A percentile compares a stretch with the other conserved stretches of the same genome.
phyloP scores from a whole-genome alignment of 2,888 invertebrate genomes.

The Dryocosmus kuriphilus region DNA sequence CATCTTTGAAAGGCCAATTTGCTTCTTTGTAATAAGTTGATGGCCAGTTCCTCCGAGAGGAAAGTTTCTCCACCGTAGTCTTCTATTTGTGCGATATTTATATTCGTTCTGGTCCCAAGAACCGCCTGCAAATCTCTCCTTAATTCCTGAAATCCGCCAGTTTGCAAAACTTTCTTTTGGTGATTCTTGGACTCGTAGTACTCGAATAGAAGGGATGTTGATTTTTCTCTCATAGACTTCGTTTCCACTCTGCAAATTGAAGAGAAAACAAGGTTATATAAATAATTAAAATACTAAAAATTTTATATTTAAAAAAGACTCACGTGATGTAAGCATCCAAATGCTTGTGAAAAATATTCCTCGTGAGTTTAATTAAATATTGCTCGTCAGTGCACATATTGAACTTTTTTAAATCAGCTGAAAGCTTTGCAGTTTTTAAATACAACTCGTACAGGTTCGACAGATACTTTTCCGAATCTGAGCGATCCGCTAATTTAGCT shows the following conservation, averaged over 20 bases:
- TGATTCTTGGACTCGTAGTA: slow-evolving; percentile 97
- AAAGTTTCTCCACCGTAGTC: slow-evolving; percentile 98
- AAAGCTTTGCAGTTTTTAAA: slow-evolving; percentile 89
- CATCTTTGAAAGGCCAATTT: slow-evolving; percentile 94
- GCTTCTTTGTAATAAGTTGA: slow-evolving; percentile 92
- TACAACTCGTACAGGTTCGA: slow-evolving; percentile 93
- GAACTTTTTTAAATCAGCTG: slow-evolving; percentile 85
- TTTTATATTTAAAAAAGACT: slow-evolving; percentile 56
- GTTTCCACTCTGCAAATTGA: slow-evolving; percentile 82
- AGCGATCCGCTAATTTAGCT: slow-evolving; percentile 88
- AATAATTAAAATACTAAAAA: neutral
- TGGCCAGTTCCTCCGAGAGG: slow-evolving; percentile 95
- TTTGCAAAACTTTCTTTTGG: slow-evolving; percentile 94
- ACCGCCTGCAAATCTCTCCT: slow-evolving; percentile 95
- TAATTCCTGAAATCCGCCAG: slow-evolving; percentile 95
- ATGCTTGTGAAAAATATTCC: slow-evolving; percentile 89
- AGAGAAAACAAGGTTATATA: neutral
- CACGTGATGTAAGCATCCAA: slow-evolving; percentile 88
- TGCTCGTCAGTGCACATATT: slow-evolving; percentile 90
- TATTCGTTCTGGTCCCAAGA: slow-evolving; percentile 93
- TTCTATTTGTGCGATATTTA: slow-evolving; percentile 96
- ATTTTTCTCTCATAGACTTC: slow-evolving; percentile 88
- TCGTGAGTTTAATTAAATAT: slow-evolving; percentile 87
- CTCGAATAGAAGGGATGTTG: slow-evolving; percentile 85
- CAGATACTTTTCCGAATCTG: slow-evolving; percentile 92